phyloP scores from a whole-genome alignment of 2,113 vertebrate genomes.

The Seriola aureovittata region DNA sequence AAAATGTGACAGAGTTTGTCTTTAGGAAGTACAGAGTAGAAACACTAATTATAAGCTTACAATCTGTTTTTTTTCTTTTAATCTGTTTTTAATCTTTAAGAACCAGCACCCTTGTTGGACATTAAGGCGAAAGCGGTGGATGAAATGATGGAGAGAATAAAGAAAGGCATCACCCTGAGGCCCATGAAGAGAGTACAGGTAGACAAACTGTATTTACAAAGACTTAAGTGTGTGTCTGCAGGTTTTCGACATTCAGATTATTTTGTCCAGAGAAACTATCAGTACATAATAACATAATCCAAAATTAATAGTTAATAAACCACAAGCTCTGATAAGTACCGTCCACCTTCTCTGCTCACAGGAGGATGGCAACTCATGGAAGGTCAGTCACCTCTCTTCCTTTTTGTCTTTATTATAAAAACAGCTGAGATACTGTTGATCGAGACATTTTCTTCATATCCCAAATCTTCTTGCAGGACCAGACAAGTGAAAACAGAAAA shows the following conservation, averaged over 20 bases:
- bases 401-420: background rate
- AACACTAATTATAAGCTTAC: too few relatives aligned
- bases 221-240: background rate
- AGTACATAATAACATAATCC: background rate
- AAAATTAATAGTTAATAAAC: background rate
- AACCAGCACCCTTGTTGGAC: constrained; percentile 35
- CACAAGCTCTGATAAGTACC: constrained; percentile 1
- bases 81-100: constrained; percentile 33
- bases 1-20: background rate
- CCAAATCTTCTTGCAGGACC: constrained; percentile 68
- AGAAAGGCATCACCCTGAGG: constrained; percentile 84
- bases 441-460: background rate
- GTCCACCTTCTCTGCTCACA: constrained; percentile 37
- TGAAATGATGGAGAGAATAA: constrained; percentile 91
- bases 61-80: background rate
- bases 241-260: background rate
- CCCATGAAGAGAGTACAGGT: constrained; percentile 75
- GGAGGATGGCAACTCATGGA: constrained; percentile 80
- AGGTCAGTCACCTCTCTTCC: constrained; percentile 57
- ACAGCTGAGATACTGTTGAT: background rate
- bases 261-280: background rate
- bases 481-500: constrained; percentile 78
- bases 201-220: background rate
- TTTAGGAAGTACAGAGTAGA: background rate
- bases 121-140: constrained; percentile 83